Conservation (phyloP, 1,140 invertebrate species). For the Bombus pyrosoma region DNA sequence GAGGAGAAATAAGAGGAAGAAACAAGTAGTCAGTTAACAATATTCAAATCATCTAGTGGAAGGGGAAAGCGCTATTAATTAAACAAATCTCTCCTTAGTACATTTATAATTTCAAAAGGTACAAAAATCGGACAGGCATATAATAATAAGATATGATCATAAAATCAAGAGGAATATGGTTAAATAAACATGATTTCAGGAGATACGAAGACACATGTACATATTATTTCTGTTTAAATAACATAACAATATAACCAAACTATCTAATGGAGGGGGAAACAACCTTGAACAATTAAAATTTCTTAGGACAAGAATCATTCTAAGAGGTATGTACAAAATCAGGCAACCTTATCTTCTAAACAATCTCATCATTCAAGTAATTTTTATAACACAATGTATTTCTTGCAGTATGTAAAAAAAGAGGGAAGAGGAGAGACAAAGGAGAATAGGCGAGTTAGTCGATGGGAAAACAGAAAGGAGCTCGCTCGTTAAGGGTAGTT, state of each 20-base stretch:
- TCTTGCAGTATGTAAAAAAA: not conserved
- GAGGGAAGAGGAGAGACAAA: not conserved
- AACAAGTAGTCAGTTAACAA: too few species aligned
- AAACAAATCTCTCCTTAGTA: too few species aligned
- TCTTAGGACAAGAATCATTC: not conserved
- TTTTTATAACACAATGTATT: not conserved
- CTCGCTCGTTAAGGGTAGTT: constrained; percentile 24
- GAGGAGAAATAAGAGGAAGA: too few species aligned
- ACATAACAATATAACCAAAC: not conserved
- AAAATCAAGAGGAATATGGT: too few species aligned
- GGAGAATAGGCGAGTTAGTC: not conserved
- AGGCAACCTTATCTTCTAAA: not conserved
- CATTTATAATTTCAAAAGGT: too few species aligned
- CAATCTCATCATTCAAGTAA: too few species aligned
- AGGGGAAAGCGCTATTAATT: too few species aligned
- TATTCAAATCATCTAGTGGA: too few species aligned
- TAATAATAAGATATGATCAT: not conserved
- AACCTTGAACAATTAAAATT: not conserved
- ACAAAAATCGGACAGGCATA: too few species aligned
- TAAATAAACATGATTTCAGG: not conserved
- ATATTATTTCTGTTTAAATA: too few species aligned
- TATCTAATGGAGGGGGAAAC: not conserved
- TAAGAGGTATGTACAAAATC: not conserved
- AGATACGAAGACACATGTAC: not conserved
- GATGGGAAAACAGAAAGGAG: not conserved